These are phyloP conservation scores for Trogon surrucura DNA, from an alignment of 2,113 vertebrate genomes.

Conservation along the genomic window DNA sequence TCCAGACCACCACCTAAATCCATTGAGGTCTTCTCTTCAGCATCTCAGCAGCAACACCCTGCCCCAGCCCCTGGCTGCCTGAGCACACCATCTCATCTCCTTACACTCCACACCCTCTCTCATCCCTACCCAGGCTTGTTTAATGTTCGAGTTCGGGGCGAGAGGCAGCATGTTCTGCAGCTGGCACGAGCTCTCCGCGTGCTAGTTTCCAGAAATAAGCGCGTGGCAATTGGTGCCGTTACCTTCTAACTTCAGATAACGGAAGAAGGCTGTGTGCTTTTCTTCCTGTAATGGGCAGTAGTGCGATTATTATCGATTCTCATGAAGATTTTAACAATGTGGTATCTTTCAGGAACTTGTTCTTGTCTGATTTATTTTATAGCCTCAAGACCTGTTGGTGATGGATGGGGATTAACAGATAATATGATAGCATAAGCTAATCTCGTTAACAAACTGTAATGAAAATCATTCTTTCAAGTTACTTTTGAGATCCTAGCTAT, in stretches of 20 bases:
- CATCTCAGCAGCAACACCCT: neutral
- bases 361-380: neutral
- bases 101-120: neutral
- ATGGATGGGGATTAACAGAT: neutral
- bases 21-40: neutral
- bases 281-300: neutral
- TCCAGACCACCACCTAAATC: neutral
- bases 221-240: neutral
- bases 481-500: neutral
- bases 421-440: neutral
- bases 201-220: slow-evolving; percentile 18
- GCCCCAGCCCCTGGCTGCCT: neutral
- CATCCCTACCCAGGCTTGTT: neutral
- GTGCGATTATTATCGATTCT: neutral
- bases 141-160: neutral
- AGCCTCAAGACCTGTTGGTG: neutral
- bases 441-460: neutral
- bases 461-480: neutral
- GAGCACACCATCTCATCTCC: neutral
- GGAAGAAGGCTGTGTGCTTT: neutral
- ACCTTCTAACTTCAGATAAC: neutral
- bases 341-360: neutral
- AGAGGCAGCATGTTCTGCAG: neutral
- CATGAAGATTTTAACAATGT: neutral
- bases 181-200: neutral